Evolutionary conservation across 2,113 vertebrate species (phyloP).

Genomic region (Tragelaphus scriptus): DNA sequence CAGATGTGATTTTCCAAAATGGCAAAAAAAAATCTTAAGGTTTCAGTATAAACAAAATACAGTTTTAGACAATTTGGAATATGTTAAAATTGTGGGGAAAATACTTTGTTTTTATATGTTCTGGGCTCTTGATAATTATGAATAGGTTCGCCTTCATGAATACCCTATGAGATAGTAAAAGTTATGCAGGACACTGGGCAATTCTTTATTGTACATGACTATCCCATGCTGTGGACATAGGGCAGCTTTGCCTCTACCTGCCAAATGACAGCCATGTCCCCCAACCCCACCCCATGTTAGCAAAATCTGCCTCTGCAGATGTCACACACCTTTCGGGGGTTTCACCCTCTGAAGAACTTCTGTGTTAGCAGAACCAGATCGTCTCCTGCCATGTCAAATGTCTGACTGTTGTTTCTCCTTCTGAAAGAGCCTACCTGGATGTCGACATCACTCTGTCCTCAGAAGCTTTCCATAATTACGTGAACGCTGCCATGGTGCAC

Average conservation of each 20-base stretch:
- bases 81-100: background rate
- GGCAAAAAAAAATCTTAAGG: background rate
- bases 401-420: background rate
- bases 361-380: background rate
- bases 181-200: background rate
- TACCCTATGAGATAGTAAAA: background rate
- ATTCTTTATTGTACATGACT: background rate
- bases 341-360: background rate
- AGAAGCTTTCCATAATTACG: conserved; percentile 89
- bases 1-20: conserved; percentile 1
- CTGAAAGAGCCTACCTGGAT: conserved; percentile 81
- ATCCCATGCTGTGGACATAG: background rate
- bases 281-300: background rate
- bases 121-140: background rate
- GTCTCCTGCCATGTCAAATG: background rate
- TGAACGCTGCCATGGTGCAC: conserved; percentile 85
- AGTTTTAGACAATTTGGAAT: background rate
- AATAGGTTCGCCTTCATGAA: background rate
- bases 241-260: background rate
- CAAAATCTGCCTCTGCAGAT: background rate
- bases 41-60: background rate
- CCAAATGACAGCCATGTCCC: background rate
- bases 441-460: conserved; percentile 89
- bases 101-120: background rate
- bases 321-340: background rate